Evolutionary conservation across 1,140 invertebrate species (phyloP), one percentile per base, ranked within the genome.

Genomic region (Episyrphus balteatus): DNA sequence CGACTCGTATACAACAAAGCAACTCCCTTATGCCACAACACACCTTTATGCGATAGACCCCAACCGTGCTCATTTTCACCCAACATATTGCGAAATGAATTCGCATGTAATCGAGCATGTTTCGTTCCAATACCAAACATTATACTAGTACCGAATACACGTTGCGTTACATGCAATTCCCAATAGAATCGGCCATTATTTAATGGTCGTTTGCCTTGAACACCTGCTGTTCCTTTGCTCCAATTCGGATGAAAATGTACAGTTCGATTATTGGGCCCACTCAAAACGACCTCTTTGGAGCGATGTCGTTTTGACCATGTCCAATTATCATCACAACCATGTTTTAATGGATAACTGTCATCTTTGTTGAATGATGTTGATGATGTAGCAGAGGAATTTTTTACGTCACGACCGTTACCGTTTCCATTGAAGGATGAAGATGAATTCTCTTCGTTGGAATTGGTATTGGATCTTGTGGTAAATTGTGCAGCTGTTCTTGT

Each of bases 41-140:
- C 59, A 8, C 84, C 84, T 65, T 84, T 84, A 59, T 87, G 84
- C 0, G 80, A 83, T 6, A 86, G 57, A 0, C 81, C 84, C 83
- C 83, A 86, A 34, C 82, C 75, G 34, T 83, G 66, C 36, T 74
- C 68, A 57, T 86, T 80, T 62, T 83, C 79, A 9, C 84, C 84
- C 6, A 87, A 62, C 51, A 86, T 62, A 59, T 85, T 84, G 12
- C 77, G 73, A 61, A 85, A 87, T 12, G 75, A 70, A 55, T 81
- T 76, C 0, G 75, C 74, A 52, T 84, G 80, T 0, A 86, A 67
- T 1, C 79, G 63, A 10, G 79, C 78, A 10, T 72, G 65, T 42
- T 69, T 70, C 2, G 84, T 86, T 3, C 78, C 81, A 8, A 86
- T 73, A 26, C 84, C 84, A 51, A 86, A 82, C 84, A 86, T 86